Conservation (phyloP, 2,113 vertebrate genomes). For the Mesembrinibis cayennensis region DNA sequence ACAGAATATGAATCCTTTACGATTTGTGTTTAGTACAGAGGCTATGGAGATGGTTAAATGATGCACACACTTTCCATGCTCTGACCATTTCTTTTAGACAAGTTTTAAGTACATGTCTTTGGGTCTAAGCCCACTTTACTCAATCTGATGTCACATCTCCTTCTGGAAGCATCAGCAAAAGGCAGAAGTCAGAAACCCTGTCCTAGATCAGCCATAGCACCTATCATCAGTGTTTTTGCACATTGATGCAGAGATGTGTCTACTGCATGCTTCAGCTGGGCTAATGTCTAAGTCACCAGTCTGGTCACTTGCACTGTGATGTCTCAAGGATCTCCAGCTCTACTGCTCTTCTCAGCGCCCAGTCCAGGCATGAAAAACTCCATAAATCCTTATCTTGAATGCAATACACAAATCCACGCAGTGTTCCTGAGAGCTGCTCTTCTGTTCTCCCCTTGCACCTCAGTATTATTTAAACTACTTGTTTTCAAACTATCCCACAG, state of each 20-base stretch:
- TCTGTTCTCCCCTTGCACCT: neutral
- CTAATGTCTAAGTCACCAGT: neutral
- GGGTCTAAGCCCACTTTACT: neutral
- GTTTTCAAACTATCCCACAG: neutral
- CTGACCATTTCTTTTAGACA: neutral
- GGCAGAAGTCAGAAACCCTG: neutral
- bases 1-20: neutral
- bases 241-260: neutral
- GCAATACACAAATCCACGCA: rapidly evolving
- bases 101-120: neutral
- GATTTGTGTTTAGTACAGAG: neutral
- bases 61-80: neutral
- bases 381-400: neutral
- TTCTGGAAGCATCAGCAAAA: neutral
- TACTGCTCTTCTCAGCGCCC: neutral
- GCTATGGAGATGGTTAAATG: neutral
- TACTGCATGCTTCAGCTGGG: rapidly evolving
- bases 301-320: neutral
- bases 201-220: neutral
- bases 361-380: neutral
- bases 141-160: neutral
- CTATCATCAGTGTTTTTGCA: neutral
- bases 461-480: neutral
- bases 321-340: neutral
- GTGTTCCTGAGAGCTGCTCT: neutral